A percentile compares a stretch with the other conserved stretches of the same genome.
These are phyloP conservation scores for Listrodromus nycthemerus DNA, from an alignment of 2,888 invertebrate species.

Conservation along the genomic window DNA sequence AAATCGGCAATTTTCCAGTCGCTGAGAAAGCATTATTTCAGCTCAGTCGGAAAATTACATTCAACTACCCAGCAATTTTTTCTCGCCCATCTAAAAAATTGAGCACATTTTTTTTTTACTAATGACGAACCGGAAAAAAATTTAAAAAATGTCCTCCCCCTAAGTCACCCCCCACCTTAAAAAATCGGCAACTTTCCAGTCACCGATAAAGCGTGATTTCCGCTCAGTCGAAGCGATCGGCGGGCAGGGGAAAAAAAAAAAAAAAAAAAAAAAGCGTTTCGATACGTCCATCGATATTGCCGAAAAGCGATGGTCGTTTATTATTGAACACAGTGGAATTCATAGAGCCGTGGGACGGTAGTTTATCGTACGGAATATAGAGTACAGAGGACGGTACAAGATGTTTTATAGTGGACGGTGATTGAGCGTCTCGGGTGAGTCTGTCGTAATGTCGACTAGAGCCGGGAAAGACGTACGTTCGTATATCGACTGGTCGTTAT, in stretches of 20 bases:
- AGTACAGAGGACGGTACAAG: constrained; percentile 11
- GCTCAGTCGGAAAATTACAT: too few relatives aligned
- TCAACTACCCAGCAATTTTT: too few relatives aligned
- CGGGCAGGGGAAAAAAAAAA: too few relatives aligned
- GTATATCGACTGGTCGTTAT: constrained; percentile 53
- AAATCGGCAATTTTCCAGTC: too few relatives aligned
- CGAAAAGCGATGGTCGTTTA: not conserved
- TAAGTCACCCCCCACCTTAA: too few relatives aligned
- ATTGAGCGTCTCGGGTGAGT: constrained; percentile 39
- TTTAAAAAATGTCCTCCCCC: too few relatives aligned
- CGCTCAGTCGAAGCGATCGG: not conserved
- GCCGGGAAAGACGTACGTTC: constrained; percentile 38
- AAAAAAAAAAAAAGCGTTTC: not conserved
- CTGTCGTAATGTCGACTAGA: constrained; percentile 36
- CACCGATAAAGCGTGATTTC: too few relatives aligned
- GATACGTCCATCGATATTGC: not conserved
- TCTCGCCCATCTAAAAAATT: too few relatives aligned
- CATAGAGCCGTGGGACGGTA: not conserved
- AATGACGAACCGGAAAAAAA: too few relatives aligned
- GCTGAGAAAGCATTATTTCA: too few relatives aligned
- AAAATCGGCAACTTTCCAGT: too few relatives aligned
- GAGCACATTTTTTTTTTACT: too few relatives aligned
- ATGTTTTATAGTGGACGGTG: constrained; percentile 34
- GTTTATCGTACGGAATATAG: constrained; percentile 17
- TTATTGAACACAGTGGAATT: constrained; percentile 10